Conservation (phyloP, 2,888 invertebrate genomes). For the Deroplatys truncata region DNA sequence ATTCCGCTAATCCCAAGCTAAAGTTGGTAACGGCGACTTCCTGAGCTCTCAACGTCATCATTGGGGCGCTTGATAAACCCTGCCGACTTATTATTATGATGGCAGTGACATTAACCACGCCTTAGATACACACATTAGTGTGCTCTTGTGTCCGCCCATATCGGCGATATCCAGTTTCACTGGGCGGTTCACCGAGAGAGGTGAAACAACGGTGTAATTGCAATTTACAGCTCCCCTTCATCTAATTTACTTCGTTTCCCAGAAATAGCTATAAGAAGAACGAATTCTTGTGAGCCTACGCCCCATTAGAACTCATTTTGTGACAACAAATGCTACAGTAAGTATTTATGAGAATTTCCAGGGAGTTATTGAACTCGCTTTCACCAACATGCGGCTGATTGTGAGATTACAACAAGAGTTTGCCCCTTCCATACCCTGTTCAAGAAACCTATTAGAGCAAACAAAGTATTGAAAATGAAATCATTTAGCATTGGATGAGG, state of each 20-base stretch:
- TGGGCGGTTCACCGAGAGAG: background rate
- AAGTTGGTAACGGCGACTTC: background rate
- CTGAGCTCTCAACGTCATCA: background rate
- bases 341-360: no score
- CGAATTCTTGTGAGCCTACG: no score
- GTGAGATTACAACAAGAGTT: no score
- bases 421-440: no score
- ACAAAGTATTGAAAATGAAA: no score
- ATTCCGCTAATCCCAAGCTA: background rate
- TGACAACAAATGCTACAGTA: background rate
- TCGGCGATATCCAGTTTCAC: background rate
- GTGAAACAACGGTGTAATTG: background rate
- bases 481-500: no score
- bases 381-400: no score
- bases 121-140: conserved; percentile 23
- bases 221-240: background rate
- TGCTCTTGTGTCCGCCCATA: background rate
- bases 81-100: background rate
- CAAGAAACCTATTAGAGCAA: no score
- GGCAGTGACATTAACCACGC: conserved; percentile 11
- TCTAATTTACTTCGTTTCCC: background rate
- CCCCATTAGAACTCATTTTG: background rate
- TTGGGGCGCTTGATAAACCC: background rate
- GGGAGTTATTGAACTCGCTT: no score
- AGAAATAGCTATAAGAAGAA: background rate